phyloP scores from a whole-genome alignment of 1,140 invertebrate genomes.

The Macrosteles quadrilineatus region DNA sequence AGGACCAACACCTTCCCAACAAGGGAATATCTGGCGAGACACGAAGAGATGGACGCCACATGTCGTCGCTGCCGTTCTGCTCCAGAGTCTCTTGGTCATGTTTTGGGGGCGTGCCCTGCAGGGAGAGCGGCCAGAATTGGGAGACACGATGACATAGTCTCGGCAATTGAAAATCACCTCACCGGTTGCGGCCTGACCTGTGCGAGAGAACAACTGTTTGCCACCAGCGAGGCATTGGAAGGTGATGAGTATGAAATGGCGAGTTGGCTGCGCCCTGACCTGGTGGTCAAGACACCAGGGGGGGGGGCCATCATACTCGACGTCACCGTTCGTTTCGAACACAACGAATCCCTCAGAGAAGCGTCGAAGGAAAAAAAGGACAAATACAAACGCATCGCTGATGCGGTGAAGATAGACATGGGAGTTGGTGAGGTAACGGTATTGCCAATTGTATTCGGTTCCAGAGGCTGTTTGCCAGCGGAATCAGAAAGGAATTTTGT shows the following conservation, averaged over 20 bases:
- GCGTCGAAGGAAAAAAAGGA: neutral
- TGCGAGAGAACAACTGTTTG: constrained; percentile 10
- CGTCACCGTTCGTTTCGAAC: neutral
- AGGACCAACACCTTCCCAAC: neutral
- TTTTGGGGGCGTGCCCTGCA: neutral
- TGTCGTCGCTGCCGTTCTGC: neutral
- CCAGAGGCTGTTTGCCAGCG: neutral
- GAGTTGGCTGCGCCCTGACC: neutral
- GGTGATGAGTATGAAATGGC: no score
- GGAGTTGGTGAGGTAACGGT: neutral
- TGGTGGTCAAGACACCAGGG: constrained; percentile 18
- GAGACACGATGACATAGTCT: constrained; percentile 2
- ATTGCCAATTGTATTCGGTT: neutral
- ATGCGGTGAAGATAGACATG: neutral
- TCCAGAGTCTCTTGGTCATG: neutral
- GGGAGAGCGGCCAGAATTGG: neutral
- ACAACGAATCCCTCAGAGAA: neutral
- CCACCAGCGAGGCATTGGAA: no score
- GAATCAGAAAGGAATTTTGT: neutral
- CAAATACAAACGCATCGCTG: neutral
- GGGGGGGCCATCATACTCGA: neutral
- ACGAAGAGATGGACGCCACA: neutral
- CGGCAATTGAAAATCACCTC: neutral
- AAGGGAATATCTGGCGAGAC: neutral
- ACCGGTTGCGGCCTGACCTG: neutral